phyloP scores from a whole-genome alignment of 2,113 vertebrate species.

The Cynopterus brachyotis region DNA sequence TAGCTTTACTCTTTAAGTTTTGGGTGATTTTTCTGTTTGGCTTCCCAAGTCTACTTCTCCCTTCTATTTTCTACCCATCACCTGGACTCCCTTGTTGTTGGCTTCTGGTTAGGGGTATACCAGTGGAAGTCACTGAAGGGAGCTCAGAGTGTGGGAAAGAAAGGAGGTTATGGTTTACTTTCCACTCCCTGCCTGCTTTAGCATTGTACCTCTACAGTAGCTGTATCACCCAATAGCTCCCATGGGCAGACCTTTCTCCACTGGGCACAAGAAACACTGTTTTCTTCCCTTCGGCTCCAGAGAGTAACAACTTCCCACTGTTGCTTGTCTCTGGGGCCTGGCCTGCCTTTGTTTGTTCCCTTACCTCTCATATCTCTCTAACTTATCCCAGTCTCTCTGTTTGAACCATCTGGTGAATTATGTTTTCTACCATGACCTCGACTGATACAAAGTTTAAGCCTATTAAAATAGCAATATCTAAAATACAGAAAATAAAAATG shows the following conservation, averaged over 20 bases:
- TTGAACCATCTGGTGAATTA: background rate
- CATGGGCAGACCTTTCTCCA: background rate
- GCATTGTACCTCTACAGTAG: background rate
- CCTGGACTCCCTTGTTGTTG: background rate
- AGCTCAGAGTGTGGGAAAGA: background rate
- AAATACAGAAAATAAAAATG: slow-evolving; percentile 5
- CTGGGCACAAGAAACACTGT: background rate
- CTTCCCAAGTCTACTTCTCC: background rate
- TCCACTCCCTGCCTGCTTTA: too few species aligned
- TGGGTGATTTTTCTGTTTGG: background rate
- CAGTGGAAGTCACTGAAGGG: background rate
- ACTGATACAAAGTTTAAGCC: background rate
- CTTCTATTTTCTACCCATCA: background rate
- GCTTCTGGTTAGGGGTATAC: background rate
- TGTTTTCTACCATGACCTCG: background rate
- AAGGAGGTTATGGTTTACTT: background rate
- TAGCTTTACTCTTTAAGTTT: background rate
- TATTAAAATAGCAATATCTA: slow-evolving; percentile 3
- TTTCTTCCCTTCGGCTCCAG: background rate
- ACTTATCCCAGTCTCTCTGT: background rate
- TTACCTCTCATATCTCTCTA: background rate
- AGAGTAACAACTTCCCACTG: background rate
- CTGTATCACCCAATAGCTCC: background rate
- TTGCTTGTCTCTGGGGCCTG: background rate
- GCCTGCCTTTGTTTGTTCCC: background rate